These are phyloP conservation scores for Zingel zingel DNA, from an alignment of 2,113 vertebrate species.

Conservation along the genomic window DNA sequence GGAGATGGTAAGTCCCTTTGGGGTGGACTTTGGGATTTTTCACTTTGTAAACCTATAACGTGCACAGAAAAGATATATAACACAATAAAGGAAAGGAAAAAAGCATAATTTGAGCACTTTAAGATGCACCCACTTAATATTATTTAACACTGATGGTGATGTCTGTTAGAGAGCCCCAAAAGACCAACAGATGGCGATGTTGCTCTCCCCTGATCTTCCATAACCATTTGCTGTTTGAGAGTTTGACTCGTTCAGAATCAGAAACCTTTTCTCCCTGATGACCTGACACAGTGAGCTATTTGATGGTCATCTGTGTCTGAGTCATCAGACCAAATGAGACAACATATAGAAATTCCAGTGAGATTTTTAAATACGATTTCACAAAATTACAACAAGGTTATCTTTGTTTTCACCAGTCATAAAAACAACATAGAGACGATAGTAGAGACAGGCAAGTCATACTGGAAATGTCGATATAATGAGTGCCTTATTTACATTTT, in stretches of 20 bases:
- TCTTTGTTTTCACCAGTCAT: background rate
- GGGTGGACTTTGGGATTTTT: too few species aligned
- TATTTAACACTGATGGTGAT: background rate
- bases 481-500: background rate
- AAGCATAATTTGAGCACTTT: background rate
- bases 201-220: constrained; percentile 43
- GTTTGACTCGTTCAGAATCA: constrained; percentile 29
- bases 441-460: background rate
- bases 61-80: too few species aligned
- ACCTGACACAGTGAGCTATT: constrained; percentile 52
- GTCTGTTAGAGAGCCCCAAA: background rate
- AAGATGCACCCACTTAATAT: background rate
- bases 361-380: constrained; percentile 3
- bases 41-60: too few species aligned
- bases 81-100: too few species aligned
- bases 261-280: constrained; percentile 49
- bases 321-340: constrained; percentile 45
- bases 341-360: background rate
- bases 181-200: constrained; percentile 65
- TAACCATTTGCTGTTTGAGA: constrained; percentile 6
- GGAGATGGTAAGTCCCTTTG: too few species aligned
- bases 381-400: constrained; percentile 3
- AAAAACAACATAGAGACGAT: background rate
- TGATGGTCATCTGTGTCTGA: constrained; percentile 36
- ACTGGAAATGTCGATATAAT: background rate